Evolutionary conservation across 2,113 vertebrate genomes (phyloP).

Genomic region (Puntigrus tetrazona): DNA sequence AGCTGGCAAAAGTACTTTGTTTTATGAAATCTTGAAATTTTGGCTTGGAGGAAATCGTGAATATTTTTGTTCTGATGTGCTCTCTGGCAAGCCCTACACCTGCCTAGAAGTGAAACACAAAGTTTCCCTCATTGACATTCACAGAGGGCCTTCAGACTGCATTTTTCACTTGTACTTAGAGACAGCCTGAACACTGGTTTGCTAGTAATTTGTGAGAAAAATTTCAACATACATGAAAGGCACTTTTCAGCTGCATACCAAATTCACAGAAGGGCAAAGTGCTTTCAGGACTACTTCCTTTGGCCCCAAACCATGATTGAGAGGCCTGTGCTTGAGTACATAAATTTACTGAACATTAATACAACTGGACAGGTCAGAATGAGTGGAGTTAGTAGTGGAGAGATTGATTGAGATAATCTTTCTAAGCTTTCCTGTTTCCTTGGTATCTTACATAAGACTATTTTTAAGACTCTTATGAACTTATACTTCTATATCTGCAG

Average conservation of each 20-base stretch:
- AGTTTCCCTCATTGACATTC: constrained; percentile 60
- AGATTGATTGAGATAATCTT: background rate
- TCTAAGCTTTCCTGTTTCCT: background rate
- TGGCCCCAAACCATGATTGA: background rate
- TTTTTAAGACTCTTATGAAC: no score
- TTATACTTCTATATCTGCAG: background rate
- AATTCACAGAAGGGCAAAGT: constrained; percentile 21
- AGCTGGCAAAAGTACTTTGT: background rate
- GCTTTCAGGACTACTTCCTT: constrained; percentile 49
- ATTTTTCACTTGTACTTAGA: constrained; percentile 12
- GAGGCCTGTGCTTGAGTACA: background rate
- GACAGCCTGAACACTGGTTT: constrained; percentile 60
- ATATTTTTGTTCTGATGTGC: constrained; percentile 24
- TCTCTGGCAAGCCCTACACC: background rate
- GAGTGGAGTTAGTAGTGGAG: background rate
- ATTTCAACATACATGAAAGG: constrained; percentile 57
- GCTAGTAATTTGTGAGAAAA: constrained; percentile 67
- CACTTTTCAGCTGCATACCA: constrained; percentile 37
- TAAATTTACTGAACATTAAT: constrained; percentile 39
- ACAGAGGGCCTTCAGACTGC: constrained; percentile 64
- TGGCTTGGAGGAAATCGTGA: background rate
- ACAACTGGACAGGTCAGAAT: background rate
- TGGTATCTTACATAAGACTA: background rate
- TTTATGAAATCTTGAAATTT: no score
- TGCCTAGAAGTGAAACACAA: constrained; percentile 51